Evolutionary conservation across 2,797 vertebrate species (phyloP), one percentile per base, ranked within the genome.

Genomic region (Artibeus lituratus): DNA sequence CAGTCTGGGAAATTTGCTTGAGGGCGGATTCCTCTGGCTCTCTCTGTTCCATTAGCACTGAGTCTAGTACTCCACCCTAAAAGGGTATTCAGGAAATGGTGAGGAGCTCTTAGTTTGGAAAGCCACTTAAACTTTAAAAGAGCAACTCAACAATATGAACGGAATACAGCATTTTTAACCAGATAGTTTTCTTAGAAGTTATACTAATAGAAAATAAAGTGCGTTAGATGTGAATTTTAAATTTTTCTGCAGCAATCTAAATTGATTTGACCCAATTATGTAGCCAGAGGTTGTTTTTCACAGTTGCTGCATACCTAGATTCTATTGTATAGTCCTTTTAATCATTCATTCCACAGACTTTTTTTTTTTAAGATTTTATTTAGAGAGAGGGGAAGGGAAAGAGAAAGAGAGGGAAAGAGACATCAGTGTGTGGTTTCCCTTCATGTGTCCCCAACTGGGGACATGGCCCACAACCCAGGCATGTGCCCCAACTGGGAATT

Each of bases 111-210:
- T 87, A 69, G 26, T 91, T 91, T 81, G 51, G 67, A 90, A 88
- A 91, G 37, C 87, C 35, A 14, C 59, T 74, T 77, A 78, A 91
- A 90, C 18, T 77, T 87, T 62, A 81, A 72, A 67, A 44, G 78
- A 35, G 47, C 42, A 87, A 16, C 62, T 73, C n/a, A 80, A 76
- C 32, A 35, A 8, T 65, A 51, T 37, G 39, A 88, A 81, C 78
- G 37, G 59, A 93, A 44, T 67, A 37, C 2, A 78, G 18, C 53
- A 91, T 92, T 62, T 78, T 87, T 83, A 92, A 77, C 29, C 77
- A 49, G 44, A n/a, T 32, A 59, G 22, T 83, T 87, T 92, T 95
- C 21, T 90, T 91, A 55, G 59, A 91, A 93, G 53, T 90, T 80
- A n/a, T 16, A n/a, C 85, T 82, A 81, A 29, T 65, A 74, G 49